phyloP scores from a whole-genome alignment of 1,140 invertebrate species.

The Diorhabda carinulata region DNA sequence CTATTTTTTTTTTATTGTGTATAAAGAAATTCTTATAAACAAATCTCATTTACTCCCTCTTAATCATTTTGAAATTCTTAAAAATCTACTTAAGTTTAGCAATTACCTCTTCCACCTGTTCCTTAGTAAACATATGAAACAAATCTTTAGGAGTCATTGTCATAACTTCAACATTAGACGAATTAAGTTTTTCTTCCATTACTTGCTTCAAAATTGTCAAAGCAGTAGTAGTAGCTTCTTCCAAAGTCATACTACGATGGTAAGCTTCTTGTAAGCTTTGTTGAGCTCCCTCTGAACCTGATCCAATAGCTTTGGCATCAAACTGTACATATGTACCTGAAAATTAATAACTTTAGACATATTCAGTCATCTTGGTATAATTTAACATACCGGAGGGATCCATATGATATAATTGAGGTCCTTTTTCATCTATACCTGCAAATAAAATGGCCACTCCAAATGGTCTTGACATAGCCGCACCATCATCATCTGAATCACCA shows the following conservation, averaged over 20 bases:
- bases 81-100: conserved; percentile 63
- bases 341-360: conserved; percentile 5
- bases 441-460: conserved; percentile 97
- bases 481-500: conserved; percentile 94
- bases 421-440: conserved; percentile 80
- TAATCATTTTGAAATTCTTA: too few species aligned
- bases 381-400: conserved; percentile 82
- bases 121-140: conserved; percentile 88
- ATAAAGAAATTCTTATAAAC: neutral
- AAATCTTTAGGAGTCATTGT: conserved; percentile 80
- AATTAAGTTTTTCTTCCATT: conserved; percentile 99
- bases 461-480: conserved; percentile 95
- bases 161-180: conserved; percentile 97
- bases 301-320: conserved; percentile 98
- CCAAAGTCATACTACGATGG: conserved; percentile 83
- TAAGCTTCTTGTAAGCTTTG: conserved; percentile 83
- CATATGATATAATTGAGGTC: conserved; percentile 91
- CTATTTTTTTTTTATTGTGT: neutral
- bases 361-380: too few species aligned
- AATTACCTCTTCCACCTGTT: conserved; percentile 88
- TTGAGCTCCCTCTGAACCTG: conserved; percentile 97
- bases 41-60: too few species aligned
- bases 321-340: conserved; percentile 92
- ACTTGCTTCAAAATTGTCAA: conserved; percentile 97
- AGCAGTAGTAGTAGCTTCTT: conserved; percentile 88